Evolutionary conservation across 2,113 vertebrate genomes (phyloP).

Genomic region (Cygnus buccinator): DNA sequence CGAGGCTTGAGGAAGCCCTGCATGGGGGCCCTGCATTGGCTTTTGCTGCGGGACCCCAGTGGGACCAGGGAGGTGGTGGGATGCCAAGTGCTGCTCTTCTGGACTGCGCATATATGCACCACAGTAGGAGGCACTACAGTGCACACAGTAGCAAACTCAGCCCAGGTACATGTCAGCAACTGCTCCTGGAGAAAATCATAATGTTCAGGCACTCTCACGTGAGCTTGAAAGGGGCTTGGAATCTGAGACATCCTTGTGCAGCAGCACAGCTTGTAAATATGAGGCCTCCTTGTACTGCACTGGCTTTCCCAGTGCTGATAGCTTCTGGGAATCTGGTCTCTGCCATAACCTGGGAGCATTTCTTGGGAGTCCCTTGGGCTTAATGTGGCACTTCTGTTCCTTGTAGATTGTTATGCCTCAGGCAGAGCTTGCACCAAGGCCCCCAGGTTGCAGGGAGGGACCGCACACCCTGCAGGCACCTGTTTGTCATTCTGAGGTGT

Average conservation of each 20-base stretch:
- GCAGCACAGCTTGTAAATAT: not conserved
- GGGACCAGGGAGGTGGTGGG: not conserved
- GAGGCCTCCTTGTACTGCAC: not conserved
- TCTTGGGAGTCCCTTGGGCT: not conserved
- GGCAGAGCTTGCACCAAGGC: not conserved
- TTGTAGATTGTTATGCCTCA: not conserved
- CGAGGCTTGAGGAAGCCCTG: not conserved
- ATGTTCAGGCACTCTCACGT: not conserved
- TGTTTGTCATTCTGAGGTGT: conserved; percentile 13
- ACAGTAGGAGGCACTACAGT: not conserved
- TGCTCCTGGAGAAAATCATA: not conserved
- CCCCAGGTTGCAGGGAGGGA: not conserved
- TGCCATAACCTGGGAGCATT: not conserved
- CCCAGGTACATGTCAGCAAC: not conserved
- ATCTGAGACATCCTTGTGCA: not conserved
- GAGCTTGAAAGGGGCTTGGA: not conserved
- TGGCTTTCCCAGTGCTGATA: not conserved
- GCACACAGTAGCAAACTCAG: not conserved
- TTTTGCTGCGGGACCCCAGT: not conserved
- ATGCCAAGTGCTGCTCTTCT: not conserved
- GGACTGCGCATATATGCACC: not conserved
- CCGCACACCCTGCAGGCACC: not conserved
- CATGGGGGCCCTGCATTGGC: fast-evolving
- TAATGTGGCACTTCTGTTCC: not conserved
- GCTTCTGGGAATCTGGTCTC: not conserved